A percentile compares a stretch with the other conserved stretches of the same genome.
These are phyloP conservation scores for Chloroceryle amazona DNA, from an alignment of 2,797 vertebrate species.

Conservation along the genomic window DNA sequence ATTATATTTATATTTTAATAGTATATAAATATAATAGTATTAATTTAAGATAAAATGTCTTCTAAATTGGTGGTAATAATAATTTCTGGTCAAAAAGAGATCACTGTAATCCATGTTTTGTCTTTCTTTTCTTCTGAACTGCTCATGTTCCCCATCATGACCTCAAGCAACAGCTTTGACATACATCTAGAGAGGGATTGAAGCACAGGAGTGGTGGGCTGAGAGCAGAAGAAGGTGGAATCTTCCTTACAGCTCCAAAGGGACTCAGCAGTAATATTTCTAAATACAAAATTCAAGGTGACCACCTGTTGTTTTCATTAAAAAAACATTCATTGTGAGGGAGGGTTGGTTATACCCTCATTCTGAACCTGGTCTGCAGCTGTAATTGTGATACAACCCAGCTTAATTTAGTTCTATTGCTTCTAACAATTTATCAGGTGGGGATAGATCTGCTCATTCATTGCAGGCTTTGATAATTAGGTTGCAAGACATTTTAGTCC, in stretches of 20 bases:
- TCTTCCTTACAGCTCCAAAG: neutral
- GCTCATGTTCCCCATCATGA: neutral
- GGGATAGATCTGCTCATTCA: neutral
- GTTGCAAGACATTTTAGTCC: neutral
- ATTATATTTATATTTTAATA: neutral
- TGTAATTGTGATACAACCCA: neutral
- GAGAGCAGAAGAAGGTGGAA: neutral
- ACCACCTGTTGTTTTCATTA: neutral
- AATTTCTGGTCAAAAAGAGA: neutral
- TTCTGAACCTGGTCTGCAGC: neutral
- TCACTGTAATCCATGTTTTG: neutral
- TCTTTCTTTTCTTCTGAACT: neutral
- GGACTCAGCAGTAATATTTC: neutral
- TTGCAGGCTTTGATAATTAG: neutral
- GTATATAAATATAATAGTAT: neutral
- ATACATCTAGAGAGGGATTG: neutral
- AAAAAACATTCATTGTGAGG: neutral
- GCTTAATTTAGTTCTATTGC: neutral
- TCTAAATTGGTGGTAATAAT: neutral
- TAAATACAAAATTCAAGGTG: neutral
- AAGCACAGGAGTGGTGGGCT: neutral
- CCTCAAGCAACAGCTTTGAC: rapidly evolving
- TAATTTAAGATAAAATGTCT: neutral
- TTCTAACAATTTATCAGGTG: neutral
- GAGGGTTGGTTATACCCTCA: neutral